Conservation (phyloP, 2,888 invertebrate genomes). For the Spisula solida region DNA sequence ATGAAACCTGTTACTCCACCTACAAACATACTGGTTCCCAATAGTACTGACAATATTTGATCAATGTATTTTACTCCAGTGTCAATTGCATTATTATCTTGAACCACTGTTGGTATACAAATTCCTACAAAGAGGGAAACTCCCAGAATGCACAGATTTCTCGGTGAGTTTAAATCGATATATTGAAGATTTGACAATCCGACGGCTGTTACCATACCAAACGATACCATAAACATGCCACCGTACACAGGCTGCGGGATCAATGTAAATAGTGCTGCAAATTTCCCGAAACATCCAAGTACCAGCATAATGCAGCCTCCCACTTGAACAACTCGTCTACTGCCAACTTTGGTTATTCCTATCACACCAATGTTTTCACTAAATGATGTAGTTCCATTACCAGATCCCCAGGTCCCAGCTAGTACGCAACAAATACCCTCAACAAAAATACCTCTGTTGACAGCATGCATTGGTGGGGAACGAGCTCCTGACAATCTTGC, state of each 20-base stretch:
- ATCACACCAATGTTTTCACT: constrained; percentile 97
- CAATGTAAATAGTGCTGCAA: constrained; percentile 88
- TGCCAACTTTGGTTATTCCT: constrained; percentile 93
- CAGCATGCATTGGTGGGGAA: constrained; percentile 94
- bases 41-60: constrained; percentile 80
- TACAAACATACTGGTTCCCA: constrained; percentile 87
- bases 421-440: constrained; percentile 94
- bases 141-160: constrained; percentile 96
- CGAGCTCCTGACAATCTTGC: constrained; percentile 92
- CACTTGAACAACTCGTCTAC: constrained; percentile 87
- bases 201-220: constrained; percentile 85
- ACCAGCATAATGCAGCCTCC: constrained; percentile 87
- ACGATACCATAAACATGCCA: constrained; percentile 80
- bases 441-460: constrained; percentile 90
- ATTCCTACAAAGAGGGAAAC: constrained; percentile 95
- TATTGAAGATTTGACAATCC: constrained; percentile 85
- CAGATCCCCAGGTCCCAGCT: constrained; percentile 95
- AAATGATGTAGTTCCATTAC: constrained; percentile 95
- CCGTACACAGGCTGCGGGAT: constrained; percentile 88
- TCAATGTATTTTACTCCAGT: constrained; percentile 76
- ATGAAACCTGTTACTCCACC: constrained; percentile 87
- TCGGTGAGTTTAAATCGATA: constrained; percentile 93
- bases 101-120: constrained; percentile 87
- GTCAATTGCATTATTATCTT: constrained; percentile 66
- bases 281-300: constrained; percentile 87